Base-by-base conservation (phyloP, 2,797 vertebrate species). In the Acanthornis magna region DNA sequence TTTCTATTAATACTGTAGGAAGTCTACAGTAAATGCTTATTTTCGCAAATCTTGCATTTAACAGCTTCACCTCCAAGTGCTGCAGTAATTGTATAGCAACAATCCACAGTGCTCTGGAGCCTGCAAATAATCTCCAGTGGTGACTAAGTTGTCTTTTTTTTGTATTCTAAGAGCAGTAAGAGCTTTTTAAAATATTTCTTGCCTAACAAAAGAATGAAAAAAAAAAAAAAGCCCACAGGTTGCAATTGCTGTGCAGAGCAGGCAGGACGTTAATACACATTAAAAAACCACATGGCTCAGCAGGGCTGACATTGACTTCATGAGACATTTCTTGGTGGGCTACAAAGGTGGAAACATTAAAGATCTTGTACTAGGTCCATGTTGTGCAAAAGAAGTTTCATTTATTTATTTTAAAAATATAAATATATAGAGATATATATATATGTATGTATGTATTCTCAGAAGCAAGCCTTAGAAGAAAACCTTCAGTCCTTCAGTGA, bases 231-330 rank as follows among this genome's bases (percentile, higher is more conserved):
- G 26, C 43, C 55, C 14, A n/a, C 75, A 73, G 65, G n/a, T 91
- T 86, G 78, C 74, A 84, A 76, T 66, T 8, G 13, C 65, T 48
- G 23, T 34, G 38, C 26, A 10, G 83, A 82, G 91, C 79, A 70
- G 76, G 73, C 34, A 91, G 75, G 81, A 68, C 86, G 68, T 96
- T 92, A 93, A 94, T 88, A 91, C 74, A 54, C 94, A 95, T 91
- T 96, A 95, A 95, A 90, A 88, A 57, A 93, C 72, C 73, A 78
- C 47, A 62, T 34, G 48, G 48, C 77, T 72, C 58, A 85, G 73
- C 81, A 60, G 48, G 68, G 78, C 43, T 74, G 61, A 75, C 40
- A n/a, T 22, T 36, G 77, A 74, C 62, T 62, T 50, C 8, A 40
- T 34, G 21, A 57, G 17, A 61, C 66, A 36, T 58, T 89, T 29